Conservation (phyloP, 2,113 vertebrate genomes). For the Protomyctophum bolini region DNA sequence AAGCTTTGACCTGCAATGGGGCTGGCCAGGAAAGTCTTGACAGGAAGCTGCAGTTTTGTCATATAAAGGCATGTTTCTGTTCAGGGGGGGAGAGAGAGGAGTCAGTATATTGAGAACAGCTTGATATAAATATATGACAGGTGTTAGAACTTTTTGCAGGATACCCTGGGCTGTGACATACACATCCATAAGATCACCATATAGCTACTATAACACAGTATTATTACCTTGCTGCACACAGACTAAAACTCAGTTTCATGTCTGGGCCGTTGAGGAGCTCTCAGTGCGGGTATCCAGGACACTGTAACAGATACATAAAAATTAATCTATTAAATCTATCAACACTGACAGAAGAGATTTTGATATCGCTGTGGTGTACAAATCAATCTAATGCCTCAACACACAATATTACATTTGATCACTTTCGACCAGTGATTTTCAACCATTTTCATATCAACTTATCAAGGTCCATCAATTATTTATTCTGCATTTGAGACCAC, state of each 20-base stretch:
- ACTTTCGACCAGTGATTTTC: too few species aligned
- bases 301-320: conserved; percentile 48
- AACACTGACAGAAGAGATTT: neutral
- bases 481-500: too few species aligned
- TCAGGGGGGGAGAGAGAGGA: conserved; percentile 11
- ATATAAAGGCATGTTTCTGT: conserved; percentile 48
- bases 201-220: neutral
- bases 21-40: conserved; percentile 24
- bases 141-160: neutral
- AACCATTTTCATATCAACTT: too few species aligned
- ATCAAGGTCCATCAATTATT: too few species aligned
- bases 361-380: neutral
- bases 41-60: conserved; percentile 17
- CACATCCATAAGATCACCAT: neutral
- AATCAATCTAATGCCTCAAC: neutral
- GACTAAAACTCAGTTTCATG: conserved; percentile 24
- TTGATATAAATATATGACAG: neutral
- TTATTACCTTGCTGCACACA: conserved; percentile 55
- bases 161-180: neutral
- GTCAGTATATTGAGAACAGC: neutral
- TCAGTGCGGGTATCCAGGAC: conserved; percentile 70
- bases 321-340: conserved; percentile 10
- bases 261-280: conserved; percentile 60
- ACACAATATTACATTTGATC: too few species aligned
- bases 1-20: conserved; percentile 1